Percentiles rank a stretch among this genome's conserved stretches.
Conservation (phyloP, 2,113 vertebrate genomes). For the Eira barbara region DNA sequence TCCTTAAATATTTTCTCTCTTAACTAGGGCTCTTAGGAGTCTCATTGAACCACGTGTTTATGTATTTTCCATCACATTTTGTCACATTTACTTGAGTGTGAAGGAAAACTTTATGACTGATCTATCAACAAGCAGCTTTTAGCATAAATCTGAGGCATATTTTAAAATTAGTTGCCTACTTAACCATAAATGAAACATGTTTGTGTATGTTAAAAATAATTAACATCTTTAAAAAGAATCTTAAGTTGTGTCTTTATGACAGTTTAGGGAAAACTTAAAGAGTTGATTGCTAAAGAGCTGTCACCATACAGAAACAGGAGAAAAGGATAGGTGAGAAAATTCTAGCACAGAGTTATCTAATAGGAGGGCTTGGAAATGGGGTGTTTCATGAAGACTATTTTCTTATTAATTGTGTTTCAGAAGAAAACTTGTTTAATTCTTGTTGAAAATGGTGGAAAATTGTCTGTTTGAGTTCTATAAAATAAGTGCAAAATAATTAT, state of each 20-base stretch:
- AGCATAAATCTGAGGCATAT: neutral
- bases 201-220: neutral
- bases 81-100: neutral
- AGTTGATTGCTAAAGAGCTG: neutral
- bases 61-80: neutral
- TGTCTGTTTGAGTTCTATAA: neutral
- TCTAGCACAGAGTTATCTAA: neutral
- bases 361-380: neutral
- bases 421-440: neutral
- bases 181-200: neutral
- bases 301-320: neutral
- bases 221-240: neutral
- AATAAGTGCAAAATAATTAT: neutral
- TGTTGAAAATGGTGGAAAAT: neutral
- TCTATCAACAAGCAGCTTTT: neutral
- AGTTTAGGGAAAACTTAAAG: neutral
- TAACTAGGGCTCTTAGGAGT: neutral
- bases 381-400: neutral
- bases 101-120: neutral
- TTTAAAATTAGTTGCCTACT: neutral
- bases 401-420: neutral
- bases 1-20: neutral
- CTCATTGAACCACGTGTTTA: neutral
- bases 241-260: neutral
- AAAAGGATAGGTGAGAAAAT: neutral